Evolutionary conservation across 2,113 vertebrate genomes (phyloP).

Genomic region (Varanus salvator): DNA sequence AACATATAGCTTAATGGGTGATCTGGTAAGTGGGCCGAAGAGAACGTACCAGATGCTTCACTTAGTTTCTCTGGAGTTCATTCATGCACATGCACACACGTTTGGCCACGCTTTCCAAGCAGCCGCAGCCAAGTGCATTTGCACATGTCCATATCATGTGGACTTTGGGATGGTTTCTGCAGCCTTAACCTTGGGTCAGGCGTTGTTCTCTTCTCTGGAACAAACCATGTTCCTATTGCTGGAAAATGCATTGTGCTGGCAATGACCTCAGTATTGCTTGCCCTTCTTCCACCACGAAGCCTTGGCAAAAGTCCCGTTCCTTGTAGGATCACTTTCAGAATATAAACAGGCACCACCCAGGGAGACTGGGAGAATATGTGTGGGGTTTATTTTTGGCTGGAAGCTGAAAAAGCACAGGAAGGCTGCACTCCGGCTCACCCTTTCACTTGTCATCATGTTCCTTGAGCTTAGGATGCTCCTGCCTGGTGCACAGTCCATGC

Average conservation of each 20-base stretch:
- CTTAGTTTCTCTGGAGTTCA: neutral
- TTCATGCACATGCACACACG: neutral
- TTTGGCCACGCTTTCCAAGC: neutral
- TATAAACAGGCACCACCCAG: slow-evolving; percentile 42
- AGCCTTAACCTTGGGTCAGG: slow-evolving; percentile 17
- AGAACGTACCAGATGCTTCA: neutral
- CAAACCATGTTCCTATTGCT: slow-evolving; percentile 34
- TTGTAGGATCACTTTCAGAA: slow-evolving; percentile 42
- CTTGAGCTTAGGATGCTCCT: slow-evolving; percentile 12
- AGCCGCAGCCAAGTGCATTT: neutral
- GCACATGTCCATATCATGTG: neutral
- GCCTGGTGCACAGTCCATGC: neutral
- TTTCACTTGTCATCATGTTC: slow-evolving; percentile 20
- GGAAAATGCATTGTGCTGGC: slow-evolving; percentile 25
- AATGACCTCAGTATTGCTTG: slow-evolving; percentile 29
- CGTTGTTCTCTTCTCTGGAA: slow-evolving; percentile 11
- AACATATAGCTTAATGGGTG: neutral
- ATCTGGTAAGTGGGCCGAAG: neutral
- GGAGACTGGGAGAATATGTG: slow-evolving; percentile 11
- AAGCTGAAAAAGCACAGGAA: slow-evolving; percentile 37
- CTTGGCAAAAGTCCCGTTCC: slow-evolving; percentile 30
- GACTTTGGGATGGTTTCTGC: slow-evolving; percentile 23
- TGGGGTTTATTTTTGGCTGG: slow-evolving; percentile 34
- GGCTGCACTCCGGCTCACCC: slow-evolving; percentile 25
- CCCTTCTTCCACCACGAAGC: slow-evolving; percentile 23